Conservation (phyloP, 2,888 invertebrate species). For the Lepidochitona cinerea region DNA sequence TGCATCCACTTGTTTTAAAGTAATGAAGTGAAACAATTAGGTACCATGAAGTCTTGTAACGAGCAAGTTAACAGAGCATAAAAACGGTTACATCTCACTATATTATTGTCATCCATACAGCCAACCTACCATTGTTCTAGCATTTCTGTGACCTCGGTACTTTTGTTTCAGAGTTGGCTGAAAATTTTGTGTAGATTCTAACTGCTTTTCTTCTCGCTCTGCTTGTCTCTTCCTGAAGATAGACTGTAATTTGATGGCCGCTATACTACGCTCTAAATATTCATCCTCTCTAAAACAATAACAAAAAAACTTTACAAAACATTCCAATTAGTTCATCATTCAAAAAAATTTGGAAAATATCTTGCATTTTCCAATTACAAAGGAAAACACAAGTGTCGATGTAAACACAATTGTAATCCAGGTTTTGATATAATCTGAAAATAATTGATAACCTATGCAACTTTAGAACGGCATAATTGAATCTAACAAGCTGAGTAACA, state of each 20-base stretch:
- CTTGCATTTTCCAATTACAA: no score
- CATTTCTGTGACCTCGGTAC: constrained; percentile 85
- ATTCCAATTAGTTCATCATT: background rate
- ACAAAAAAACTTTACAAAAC: background rate
- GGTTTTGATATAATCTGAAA: no score
- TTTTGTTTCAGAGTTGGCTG: constrained; percentile 76
- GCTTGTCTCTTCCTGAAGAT: constrained; percentile 54
- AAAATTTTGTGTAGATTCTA: constrained; percentile 51
- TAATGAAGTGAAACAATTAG: no score
- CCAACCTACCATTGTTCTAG: constrained; percentile 73
- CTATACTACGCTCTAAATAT: constrained; percentile 51
- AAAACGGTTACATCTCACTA: background rate
- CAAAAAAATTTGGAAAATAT: background rate
- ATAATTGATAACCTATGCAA: no score
- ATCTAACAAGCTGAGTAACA: no score
- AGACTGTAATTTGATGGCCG: constrained; percentile 61
- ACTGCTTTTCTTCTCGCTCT: constrained; percentile 52
- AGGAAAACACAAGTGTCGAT: no score
- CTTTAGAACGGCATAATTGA: no score
- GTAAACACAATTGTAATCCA: no score
- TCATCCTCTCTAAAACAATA: constrained; percentile 23
- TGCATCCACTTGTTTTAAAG: no score
- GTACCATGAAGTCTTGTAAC: no score
- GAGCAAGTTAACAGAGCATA: no score
- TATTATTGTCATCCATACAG: background rate